phyloP scores from a whole-genome alignment of 2,113 vertebrate species.

The Aphelocoma coerulescens region DNA sequence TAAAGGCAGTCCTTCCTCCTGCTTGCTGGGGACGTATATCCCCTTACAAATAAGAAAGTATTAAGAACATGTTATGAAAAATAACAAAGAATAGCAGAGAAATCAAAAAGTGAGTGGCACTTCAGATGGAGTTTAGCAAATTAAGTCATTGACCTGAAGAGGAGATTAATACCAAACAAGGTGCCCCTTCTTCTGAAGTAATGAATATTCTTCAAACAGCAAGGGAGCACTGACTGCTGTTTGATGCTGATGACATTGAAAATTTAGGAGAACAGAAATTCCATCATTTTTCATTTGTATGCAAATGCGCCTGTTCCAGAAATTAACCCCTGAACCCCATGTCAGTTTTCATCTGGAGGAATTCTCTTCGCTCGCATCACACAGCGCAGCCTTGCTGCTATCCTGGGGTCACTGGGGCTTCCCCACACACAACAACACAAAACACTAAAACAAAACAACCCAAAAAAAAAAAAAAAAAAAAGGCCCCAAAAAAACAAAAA shows the following conservation, averaged over 20 bases:
- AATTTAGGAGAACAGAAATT: constrained; percentile 94
- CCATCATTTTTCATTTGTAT: constrained; percentile 99
- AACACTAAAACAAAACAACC: constrained; percentile 7
- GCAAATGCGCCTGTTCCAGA: constrained; percentile 98
- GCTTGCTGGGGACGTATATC: constrained; percentile 65
- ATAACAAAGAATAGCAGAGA: constrained; percentile 78
- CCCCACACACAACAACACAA: constrained; percentile 54
- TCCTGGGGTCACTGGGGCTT: constrained; percentile 75
- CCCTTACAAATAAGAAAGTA: constrained; percentile 71
- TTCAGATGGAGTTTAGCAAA: constrained; percentile 90
- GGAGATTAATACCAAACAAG: constrained; percentile 96
- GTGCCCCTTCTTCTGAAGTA: constrained; percentile 91
- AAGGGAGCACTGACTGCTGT: constrained; percentile 78
- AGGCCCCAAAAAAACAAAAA: not conserved
- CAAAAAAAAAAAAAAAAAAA: not conserved
- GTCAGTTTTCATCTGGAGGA: constrained; percentile 96
- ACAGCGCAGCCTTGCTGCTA: constrained; percentile 59
- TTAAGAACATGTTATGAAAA: constrained; percentile 78
- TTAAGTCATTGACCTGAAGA: constrained; percentile 93
- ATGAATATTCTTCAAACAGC: constrained; percentile 91
- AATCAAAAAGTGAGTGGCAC: constrained; percentile 83
- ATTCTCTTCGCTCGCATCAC: constrained; percentile 74
- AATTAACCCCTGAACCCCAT: constrained; percentile 97
- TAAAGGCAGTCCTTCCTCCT: not conserved
- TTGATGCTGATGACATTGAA: constrained; percentile 97